Base-by-base conservation (phyloP, 2,113 vertebrate genomes). In the Ceratotherium simum region DNA sequence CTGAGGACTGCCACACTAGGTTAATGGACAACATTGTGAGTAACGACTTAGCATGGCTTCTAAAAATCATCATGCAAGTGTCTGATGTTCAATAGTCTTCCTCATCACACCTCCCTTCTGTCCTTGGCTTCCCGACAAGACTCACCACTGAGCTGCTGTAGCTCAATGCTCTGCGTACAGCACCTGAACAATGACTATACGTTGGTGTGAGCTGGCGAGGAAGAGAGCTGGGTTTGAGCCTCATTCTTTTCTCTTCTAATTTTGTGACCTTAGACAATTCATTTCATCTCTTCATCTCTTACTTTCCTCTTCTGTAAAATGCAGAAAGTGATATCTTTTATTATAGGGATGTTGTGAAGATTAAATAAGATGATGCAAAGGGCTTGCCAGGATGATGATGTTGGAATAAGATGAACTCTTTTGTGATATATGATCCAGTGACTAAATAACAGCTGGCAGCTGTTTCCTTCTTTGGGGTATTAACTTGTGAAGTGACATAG, bases 131-230 rank as follows among this genome's bases (percentile, higher is more conserved):
- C 54, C 33, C 17, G 0, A 8, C 0, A 13, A 65, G 48, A 9
- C 2, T 72, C 56, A 27, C 11, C 42, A 31, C 3, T 3, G 10
- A 39, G 12, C 3, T 9, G 6, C 13, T 11, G 2, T 0, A n/a
- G 48, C 58, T 58, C 56, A 11, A 12, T 16, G n/a, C 60, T 85
- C 70, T 23, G 5, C 1, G 5, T 8, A 21, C 1, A 27, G 51
- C 36, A 54, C 29, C 51, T 36, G 56, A 18, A 10, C 0, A 0
- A 31, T 31, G 67, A 18, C 0, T 3, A 1, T 17, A 0, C 6
- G 1, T 8, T 62, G 39, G 23, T 78, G 67, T 79, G 84, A 54
- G n/a, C 14, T 21, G 7, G 54, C 64, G 82, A 85, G 29, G 46
- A 64, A 48, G 42, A 81, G 72, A 56, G 31, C 3, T 36, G 56